Conservation (phyloP, 2,797 vertebrate species). For the Glossophaga mutica region DNA sequence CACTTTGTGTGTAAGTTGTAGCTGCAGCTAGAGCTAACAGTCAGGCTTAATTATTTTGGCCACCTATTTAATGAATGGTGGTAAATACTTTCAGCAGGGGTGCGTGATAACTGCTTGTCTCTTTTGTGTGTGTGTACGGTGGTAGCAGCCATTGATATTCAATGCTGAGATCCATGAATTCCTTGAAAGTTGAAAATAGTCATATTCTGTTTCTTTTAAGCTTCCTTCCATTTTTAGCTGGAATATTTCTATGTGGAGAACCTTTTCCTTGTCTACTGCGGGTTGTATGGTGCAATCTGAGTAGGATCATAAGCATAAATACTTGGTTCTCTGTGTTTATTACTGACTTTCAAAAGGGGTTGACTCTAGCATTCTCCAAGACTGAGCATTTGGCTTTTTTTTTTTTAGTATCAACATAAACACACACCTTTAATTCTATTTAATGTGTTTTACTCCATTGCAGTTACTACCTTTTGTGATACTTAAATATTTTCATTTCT, state of each 20-base stretch:
- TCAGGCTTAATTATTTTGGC: not conserved
- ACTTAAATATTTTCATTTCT: not conserved
- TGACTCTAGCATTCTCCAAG: not conserved
- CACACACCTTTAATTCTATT: not conserved
- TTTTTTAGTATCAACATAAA: not conserved
- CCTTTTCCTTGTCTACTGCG: not conserved
- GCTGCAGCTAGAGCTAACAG: not conserved
- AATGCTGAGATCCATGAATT: not conserved
- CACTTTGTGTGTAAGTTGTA: not conserved
- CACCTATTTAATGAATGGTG: not conserved
- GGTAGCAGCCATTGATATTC: not conserved
- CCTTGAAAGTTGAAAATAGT: not conserved
- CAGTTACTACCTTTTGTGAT: not conserved
- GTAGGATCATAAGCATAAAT: not conserved
- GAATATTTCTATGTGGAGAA: not conserved
- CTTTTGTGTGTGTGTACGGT: not conserved
- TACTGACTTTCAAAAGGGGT: not conserved
- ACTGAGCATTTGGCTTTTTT: not conserved
- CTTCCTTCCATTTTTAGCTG: conserved; percentile 1
- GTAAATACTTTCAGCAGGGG: not conserved
- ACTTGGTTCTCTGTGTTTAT: not conserved
- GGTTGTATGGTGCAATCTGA: not conserved
- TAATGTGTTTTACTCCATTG: not conserved
- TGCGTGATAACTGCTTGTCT: not conserved
- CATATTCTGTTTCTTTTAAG: not conserved